Percentiles rank a stretch among this genome's conserved stretches.
phyloP scores from a whole-genome alignment of 2,888 invertebrate species.

The Isotomurus palustris region DNA sequence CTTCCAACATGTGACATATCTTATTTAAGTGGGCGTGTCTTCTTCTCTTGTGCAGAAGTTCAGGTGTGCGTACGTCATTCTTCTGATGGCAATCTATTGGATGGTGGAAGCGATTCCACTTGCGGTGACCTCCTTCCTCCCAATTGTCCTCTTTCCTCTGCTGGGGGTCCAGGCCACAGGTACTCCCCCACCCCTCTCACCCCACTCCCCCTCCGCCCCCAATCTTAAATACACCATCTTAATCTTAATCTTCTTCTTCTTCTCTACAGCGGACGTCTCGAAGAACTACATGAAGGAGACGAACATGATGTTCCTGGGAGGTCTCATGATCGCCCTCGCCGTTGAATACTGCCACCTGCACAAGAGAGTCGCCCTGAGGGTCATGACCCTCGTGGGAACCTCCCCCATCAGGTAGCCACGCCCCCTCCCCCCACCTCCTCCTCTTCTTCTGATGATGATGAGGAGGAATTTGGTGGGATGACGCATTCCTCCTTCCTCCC shows the following conservation, averaged over 20 bases:
- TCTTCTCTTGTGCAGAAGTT: conserved; percentile 54
- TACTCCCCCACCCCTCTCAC: not conserved
- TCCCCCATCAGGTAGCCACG: conserved; percentile 19
- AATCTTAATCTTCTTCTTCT: not conserved
- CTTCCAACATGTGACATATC: not conserved
- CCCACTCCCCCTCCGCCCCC: not conserved
- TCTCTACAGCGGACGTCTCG: conserved; percentile 2
- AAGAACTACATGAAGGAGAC: conserved; percentile 39
- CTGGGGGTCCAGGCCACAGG: conserved; percentile 60
- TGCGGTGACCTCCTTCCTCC: conserved; percentile 76
- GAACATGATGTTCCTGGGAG: conserved; percentile 49
- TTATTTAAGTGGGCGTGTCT: not conserved
- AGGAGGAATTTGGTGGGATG: no score
- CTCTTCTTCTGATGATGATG: no score
- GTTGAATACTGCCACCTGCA: conserved; percentile 52
- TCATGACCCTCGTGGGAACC: conserved; percentile 47
- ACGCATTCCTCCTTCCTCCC: no score
- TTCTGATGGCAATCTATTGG: conserved; percentile 78
- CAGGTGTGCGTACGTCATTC: conserved; percentile 71
- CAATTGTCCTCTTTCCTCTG: conserved; percentile 73
- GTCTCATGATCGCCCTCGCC: conserved; percentile 54
- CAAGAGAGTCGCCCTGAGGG: conserved; percentile 53
- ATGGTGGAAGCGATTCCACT: conserved; percentile 75
- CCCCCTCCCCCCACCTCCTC: no score
- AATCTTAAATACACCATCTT: not conserved